Base-by-base conservation (phyloP, 2,888 invertebrate species). In the Nomada ferruginata region DNA sequence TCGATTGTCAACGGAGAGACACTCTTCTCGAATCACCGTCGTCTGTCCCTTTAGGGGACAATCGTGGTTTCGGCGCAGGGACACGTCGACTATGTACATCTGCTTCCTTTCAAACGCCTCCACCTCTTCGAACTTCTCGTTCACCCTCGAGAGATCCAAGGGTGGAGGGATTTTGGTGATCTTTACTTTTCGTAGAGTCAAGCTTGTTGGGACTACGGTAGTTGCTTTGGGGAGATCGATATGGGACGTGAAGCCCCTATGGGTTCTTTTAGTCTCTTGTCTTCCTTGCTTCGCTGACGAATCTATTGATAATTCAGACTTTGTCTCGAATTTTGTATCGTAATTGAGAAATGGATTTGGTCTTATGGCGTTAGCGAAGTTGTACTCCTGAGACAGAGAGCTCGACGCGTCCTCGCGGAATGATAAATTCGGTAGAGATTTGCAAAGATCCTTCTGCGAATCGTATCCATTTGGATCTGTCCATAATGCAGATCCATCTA, bases 61-160 rank as follows among this genome's bases (percentile, higher is more conserved):
- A 29, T 91, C 85, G 59, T 90, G 87, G 69, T 87, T 84, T 7
- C 77, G 79, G 2, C 89, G 66, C 9, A 90, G 66, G 3, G 90
- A 82, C 65, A 90, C 89, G 71, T 90, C 88, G 11, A 89, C 88
- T 5, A 85, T 85, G 65, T 89, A 87, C 29, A 88, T 76, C 11
- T 82, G 72, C 26, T 83, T 75, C 60, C 87, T 85, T 18, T 91
- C 90, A 11, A 79, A 59, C 47, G 89, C 89, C 61, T 90, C 86
- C 76, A 84, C 75, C 29, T 85, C 83, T 4, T 83, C 86, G 79
- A 86, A 89, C 13, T 59, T 72, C 29, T 88, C 83, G 57, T 89
- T 87, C 63, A 89, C 84, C 55, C 29, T 79, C 4, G 88, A 87
- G 1, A 91, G 57, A 50, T 91, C 90, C 44, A 91, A 57, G 0